phyloP scores from a whole-genome alignment of 35 echinoderm and acorn worm species.

The Strongylocentrotus purpuratus region DNA sequence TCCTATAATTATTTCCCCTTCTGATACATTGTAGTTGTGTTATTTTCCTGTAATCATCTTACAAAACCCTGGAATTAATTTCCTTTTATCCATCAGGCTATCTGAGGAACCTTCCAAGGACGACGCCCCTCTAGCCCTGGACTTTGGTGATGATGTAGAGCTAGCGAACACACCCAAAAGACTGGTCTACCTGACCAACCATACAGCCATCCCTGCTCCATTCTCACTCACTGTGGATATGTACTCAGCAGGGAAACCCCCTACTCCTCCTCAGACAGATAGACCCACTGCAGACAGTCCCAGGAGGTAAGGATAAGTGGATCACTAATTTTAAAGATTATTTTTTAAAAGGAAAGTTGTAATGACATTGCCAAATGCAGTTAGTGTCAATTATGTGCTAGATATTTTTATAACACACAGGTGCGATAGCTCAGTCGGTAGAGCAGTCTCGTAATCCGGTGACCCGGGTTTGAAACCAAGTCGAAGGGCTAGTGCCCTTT shows the following conservation, averaged over 20 bases:
- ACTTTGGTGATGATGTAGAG: conserved; percentile 90
- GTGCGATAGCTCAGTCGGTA: no score
- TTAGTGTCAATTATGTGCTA: no score
- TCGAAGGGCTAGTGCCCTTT: no score
- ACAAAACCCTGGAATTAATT: not conserved
- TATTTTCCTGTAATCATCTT: no score
- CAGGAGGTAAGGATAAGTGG: conserved; percentile 40
- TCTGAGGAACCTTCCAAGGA: not conserved
- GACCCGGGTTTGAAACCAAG: no score
- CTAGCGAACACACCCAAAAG: conserved; percentile 65
- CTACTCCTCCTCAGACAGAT: conserved; percentile 79
- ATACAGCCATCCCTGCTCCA: conserved; percentile 91
- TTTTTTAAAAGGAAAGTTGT: no score
- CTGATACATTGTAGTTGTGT: no score
- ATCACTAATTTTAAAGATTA: not conserved
- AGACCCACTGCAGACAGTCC: conserved; percentile 56
- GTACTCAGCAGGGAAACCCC: conserved; percentile 85
- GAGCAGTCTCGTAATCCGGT: no score
- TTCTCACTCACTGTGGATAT: conserved; percentile 76
- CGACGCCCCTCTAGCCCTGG: conserved; percentile 53
- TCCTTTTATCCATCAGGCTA: not conserved
- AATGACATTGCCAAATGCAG: no score
- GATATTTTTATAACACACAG: no score
- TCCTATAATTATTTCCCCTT: no score
- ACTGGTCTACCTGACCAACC: conserved; percentile 69